Conservation (phyloP, 2,113 vertebrate species). For the Mandrillus leucophaeus region DNA sequence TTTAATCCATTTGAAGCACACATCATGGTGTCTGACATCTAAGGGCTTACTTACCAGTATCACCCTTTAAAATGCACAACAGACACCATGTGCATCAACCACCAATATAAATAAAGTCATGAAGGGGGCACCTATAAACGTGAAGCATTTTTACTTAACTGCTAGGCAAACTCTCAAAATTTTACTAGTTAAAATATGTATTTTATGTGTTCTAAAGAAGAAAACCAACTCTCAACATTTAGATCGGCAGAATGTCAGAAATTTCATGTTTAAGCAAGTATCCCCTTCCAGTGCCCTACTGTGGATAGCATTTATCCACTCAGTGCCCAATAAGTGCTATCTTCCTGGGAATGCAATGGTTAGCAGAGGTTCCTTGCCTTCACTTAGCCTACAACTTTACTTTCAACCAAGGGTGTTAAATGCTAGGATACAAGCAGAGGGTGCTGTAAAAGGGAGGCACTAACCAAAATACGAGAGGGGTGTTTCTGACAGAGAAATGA, state of each 20-base stretch:
- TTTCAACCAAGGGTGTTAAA: neutral
- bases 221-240: neutral
- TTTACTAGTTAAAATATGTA: neutral
- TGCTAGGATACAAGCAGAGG: neutral
- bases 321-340: too few relatives aligned
- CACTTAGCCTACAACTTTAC: neutral
- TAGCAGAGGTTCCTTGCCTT: neutral
- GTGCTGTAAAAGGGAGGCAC: neutral
- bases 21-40: neutral
- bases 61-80: neutral
- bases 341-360: neutral
- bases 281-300: neutral
- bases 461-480: neutral
- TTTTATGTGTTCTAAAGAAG: neutral
- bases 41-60: neutral
- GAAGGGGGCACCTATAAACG: neutral
- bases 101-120: slow-evolving; percentile 8
- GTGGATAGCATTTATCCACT: neutral
- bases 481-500: neutral
- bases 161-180: neutral
- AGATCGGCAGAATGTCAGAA: neutral
- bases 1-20: neutral
- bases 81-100: neutral
- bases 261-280: neutral
- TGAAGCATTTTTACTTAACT: neutral